Evolutionary conservation across 2,888 invertebrate species (phyloP), one percentile per base, ranked within the genome.

Genomic region (Drosophila recens): DNA sequence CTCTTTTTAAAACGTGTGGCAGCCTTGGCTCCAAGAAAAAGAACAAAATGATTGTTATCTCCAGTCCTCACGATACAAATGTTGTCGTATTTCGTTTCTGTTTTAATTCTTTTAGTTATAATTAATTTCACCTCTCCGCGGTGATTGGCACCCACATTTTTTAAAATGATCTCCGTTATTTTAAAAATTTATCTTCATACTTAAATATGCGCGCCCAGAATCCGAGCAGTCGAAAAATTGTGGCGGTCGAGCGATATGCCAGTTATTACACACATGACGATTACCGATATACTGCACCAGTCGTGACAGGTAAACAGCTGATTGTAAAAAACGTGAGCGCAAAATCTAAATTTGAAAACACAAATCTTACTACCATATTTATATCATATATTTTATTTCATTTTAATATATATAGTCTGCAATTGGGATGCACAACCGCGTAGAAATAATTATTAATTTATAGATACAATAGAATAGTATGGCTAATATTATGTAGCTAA

Each of bases 371-470:
- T 6, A 13, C 13, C 36, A 38, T 38, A n/a, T 11, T 58, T 46
- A 46, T 58, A 68, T 42, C 2, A 36, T 61, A 65, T 81, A 68
- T 65, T 62, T 46, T 58, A 49, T 67, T 72, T 69, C 73, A 81
- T 79, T 79, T 23, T 48, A 67, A 49, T 82, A 67, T 66, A 61
- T 66, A 61, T 70, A 70, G 76, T 72, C 64, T 71, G 75, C 59
- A 58, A 48, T 68, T 51, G 43, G 38, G 13, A 49, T 52, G 33
- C 45, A 42, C 64, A 59, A 53, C n/a, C 49, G 52, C 48, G 10
- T 20, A 38, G 46, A 38, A 38, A n/a, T 59, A 20, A 54, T 67
- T 49, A 56, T 63, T 72, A 68, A 48, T 69, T 62, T 56, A 57
- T 62, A 54, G 59, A 67, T 74, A 71, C 56, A 71, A 63, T 70